Conservation (phyloP, 2,113 vertebrate genomes). For the Recurvirostra avosetta region DNA sequence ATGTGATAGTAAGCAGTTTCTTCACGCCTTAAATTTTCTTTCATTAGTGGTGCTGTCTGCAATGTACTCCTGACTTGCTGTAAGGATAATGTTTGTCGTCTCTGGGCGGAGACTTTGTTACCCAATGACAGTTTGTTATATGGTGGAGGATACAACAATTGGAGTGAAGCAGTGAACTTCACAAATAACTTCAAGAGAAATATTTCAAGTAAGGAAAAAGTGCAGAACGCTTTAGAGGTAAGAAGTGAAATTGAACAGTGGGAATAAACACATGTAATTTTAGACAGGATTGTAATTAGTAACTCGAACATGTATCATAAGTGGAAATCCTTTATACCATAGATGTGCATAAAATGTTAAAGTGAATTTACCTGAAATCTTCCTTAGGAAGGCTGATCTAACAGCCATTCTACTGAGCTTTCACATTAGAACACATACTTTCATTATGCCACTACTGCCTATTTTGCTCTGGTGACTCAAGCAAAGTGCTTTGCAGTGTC, state of each 20-base stretch:
- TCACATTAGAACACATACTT: neutral
- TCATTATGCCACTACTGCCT: neutral
- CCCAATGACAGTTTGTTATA: constrained; percentile 90
- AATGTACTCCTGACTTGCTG: constrained; percentile 95
- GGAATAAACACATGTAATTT: neutral
- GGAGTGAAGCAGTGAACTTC: constrained; percentile 66
- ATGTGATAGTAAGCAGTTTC: neutral
- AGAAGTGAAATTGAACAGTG: constrained; percentile 33
- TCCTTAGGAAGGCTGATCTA: neutral
- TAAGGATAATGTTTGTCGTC: constrained; percentile 96
- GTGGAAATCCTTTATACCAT: neutral
- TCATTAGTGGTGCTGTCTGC: constrained; percentile 87
- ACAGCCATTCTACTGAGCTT: neutral
- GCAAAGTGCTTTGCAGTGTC: neutral
- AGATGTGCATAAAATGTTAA: neutral
- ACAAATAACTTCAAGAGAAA: constrained; percentile 79
- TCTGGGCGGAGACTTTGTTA: constrained; percentile 96
- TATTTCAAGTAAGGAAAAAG: constrained; percentile 76
- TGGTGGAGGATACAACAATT: constrained; percentile 74
- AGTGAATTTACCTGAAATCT: neutral
- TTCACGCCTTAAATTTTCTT: constrained; percentile 8
- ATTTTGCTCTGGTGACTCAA: neutral
- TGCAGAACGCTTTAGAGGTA: constrained; percentile 82
- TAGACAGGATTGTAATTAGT: neutral
- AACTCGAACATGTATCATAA: neutral